Evolutionary conservation across 2,113 vertebrate genomes (phyloP), one percentile per base, ranked within the genome.

Genomic region (Plotosus lineatus): DNA sequence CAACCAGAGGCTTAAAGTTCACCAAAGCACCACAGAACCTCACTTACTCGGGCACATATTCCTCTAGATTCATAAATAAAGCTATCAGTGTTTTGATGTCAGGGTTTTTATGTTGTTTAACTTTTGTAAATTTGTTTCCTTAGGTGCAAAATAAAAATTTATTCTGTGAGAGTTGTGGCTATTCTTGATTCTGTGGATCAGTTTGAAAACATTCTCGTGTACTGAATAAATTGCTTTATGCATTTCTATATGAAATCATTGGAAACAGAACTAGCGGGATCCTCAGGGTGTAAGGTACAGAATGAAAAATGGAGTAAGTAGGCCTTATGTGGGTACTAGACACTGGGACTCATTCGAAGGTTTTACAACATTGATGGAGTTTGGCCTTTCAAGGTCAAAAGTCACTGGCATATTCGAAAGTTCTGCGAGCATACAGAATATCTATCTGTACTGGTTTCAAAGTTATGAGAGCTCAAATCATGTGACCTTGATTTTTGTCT

Each of bases 1-100:
- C 31, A 51, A 51, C 38, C 33, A 31, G 55, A 65, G 11, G 60
- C 40, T 82, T 38, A 44, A 69, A 17, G 12, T 81, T 81, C 68
- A 66, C 23, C 46, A 36, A 68, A 79, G 26, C 84, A 87, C 82
- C 84, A 66, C 21, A 74, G 79, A 86, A 88, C 86, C 85, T 88
- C 88, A 86, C 63, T 82, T 85, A 89, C 84, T 63, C 73, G 85
- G 90, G 89, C 89, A 92, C 91, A 92, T 89, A 90, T 77, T 87
- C 76, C 82, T 58, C 61, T 46, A 51, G 48, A 79, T 71, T 40
- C 19, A 84, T 77, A 84, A 53, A 48, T 65, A 85, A 84, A 80
- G 74, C 10, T 63, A 19, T 36, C 38, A 71, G 21, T 50, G 31
- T 60, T 73, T 53, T 66, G 55, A 61, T 83, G 72, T 69, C 80